Conservation (phyloP, 2,113 vertebrate species). For the Onychostoma macrolepis region DNA sequence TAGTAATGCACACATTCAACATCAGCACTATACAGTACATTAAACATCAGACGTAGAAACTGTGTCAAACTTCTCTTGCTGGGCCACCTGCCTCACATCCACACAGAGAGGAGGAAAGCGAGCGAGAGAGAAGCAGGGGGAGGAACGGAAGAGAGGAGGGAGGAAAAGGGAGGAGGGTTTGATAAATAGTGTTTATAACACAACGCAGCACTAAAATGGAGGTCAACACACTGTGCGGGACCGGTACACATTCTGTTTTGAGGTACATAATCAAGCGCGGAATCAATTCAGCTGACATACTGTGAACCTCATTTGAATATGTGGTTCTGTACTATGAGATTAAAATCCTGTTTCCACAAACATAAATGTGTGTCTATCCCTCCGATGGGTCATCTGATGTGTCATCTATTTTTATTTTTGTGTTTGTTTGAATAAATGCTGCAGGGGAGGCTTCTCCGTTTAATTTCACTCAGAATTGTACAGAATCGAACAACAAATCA, state of each 20-base stretch:
- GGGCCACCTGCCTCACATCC: slow-evolving; percentile 30
- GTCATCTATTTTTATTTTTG: not conserved
- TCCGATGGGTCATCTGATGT: not conserved
- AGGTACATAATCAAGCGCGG: slow-evolving; percentile 7
- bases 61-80: slow-evolving; percentile 39
- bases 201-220: slow-evolving; percentile 29
- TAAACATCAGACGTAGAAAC: slow-evolving; percentile 15
- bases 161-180: slow-evolving; percentile 22
- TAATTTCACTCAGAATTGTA: not conserved
- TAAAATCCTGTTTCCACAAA: not conserved
- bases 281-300: slow-evolving; percentile 16
- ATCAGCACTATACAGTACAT: slow-evolving; percentile 12
- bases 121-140: not conserved
- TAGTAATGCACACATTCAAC: slow-evolving; percentile 1
- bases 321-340: not conserved
- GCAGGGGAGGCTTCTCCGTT: not conserved
- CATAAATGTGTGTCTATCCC: not conserved
- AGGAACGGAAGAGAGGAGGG: not conserved
- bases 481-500: not conserved
- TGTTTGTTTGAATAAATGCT: not conserved
- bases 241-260: not conserved
- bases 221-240: slow-evolving; percentile 3
- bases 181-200: slow-evolving; percentile 36
- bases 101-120: not conserved
- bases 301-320: slow-evolving; percentile 10